Percentiles rank a stretch among this genome's conserved stretches.
Conservation (phyloP, 2,888 invertebrate genomes). For the Andrena hattorfiana region DNA sequence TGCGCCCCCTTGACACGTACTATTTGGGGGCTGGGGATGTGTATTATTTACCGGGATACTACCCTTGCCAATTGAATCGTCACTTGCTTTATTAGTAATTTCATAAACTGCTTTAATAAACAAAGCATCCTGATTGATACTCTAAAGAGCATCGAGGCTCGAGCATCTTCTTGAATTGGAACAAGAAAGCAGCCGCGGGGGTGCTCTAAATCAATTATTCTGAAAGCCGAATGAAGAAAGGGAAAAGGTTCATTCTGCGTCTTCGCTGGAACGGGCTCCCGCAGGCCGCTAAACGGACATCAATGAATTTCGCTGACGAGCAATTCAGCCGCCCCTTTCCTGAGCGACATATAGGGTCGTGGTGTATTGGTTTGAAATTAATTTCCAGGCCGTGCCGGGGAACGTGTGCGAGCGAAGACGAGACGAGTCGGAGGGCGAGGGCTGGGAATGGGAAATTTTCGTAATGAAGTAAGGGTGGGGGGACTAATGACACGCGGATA, state of each 20-base stretch:
- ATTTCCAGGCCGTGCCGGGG: slow-evolving; percentile 34
- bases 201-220: too few species aligned
- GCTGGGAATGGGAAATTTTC: slow-evolving; percentile 55
- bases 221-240: not conserved
- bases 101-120: too few species aligned
- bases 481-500: slow-evolving; percentile 60
- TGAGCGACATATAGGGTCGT: slow-evolving; percentile 17
- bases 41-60: not conserved
- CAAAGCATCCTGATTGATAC: too few species aligned
- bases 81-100: too few species aligned
- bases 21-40: not conserved
- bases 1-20: not conserved
- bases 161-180: too few species aligned
- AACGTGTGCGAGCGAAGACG: not conserved
- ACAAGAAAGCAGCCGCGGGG: too few species aligned
- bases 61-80: too few species aligned
- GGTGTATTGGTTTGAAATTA: slow-evolving; percentile 57
- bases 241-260: not conserved
- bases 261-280: not conserved
- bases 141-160: too few species aligned
- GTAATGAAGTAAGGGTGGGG: slow-evolving; percentile 44
- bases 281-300: slow-evolving; percentile 36
- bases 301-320: slow-evolving; percentile 47
- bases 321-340: slow-evolving; percentile 27
- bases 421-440: not conserved